Base-by-base conservation (phyloP, 2,113 vertebrate genomes). In the Phoenicopterus ruber region DNA sequence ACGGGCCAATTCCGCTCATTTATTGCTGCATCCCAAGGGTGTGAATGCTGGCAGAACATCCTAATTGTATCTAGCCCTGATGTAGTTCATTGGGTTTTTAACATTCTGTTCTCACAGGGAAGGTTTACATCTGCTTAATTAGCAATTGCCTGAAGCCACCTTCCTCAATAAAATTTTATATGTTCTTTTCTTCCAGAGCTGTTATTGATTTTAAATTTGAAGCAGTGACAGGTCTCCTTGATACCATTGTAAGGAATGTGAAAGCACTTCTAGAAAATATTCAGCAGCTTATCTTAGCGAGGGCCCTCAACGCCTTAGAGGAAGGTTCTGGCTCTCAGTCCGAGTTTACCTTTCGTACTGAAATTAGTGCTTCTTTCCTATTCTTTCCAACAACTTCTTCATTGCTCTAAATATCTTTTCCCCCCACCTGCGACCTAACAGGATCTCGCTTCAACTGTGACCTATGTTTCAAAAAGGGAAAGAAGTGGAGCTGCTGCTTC, bases 341-440 rank as follows among this genome's bases (percentile, higher is more conserved):
- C 6, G 63, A 9, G 15, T 81, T 86, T 54, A 6, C 22, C 8
- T 7, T 36, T 86, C 10, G 2, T 61, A 44, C 18, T 72, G 29
- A 71, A 69, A 66, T 42, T 10, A 57, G 10, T 47, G 3, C 2
- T 81, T 57, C 40, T 84, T 96, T 81, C 36, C 5, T 65, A 9
- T 38, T 86, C 11, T 61, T 17, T 69, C 2, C 3, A 91, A 67
- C 36, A 47, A 32, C 15, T 55, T 73, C 19, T 26, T 73, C 47
- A 65, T 57, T 65, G 40, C 18, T 31, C 17, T 77, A 38, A 61
- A 22, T 4, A 26, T 52, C 8, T 54, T 81, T 77, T 34, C 15
- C 2, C 9, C 7, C 0, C 0, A 46, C 6, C 49, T 72, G 31
- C 4, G 4, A 52, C 13, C 40, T 32, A 57, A 42, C 2, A 59